These are phyloP conservation scores for Pristionchus pacificus DNA, from an alignment of 1,140 invertebrate species.

Conservation along the genomic window DNA sequence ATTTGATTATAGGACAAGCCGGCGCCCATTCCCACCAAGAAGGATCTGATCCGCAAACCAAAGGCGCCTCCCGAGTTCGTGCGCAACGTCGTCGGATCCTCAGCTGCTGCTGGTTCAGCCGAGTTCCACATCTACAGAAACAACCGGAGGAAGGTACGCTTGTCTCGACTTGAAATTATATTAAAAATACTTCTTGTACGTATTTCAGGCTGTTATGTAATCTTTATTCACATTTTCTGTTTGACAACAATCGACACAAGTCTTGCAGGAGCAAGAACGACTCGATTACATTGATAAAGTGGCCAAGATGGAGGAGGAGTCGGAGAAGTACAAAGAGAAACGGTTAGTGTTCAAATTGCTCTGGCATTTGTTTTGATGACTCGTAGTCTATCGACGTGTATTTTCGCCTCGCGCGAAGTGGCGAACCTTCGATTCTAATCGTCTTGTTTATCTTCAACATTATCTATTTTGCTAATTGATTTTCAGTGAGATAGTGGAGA, in stretches of 20 bases:
- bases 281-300: slow-evolving; percentile 46
- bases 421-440: neutral
- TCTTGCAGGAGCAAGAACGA: slow-evolving; percentile 42
- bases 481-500: slow-evolving; percentile 10
- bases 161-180: no score
- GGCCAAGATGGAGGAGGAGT: slow-evolving; percentile 43
- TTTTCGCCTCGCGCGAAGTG: no score
- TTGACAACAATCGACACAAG: neutral
- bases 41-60: slow-evolving; percentile 21
- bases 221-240: no score
- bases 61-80: slow-evolving; percentile 39
- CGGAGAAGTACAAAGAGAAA: slow-evolving; percentile 42
- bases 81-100: slow-evolving; percentile 49
- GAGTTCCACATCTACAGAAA: slow-evolving; percentile 55
- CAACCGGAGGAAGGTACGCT: slow-evolving; percentile 39
- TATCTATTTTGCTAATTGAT: no score
- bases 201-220: no score
- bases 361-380: no score
- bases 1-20: slow-evolving; percentile 42
- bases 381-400: no score
- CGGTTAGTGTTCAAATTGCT: no score
- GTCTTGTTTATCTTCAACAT: neutral
- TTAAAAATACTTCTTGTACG: no score
- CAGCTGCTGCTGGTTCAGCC: slow-evolving; percentile 52
- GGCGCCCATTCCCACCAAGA: slow-evolving; percentile 33